Conservation (phyloP, 2,113 vertebrate species). For the Coptodon rendalli region DNA sequence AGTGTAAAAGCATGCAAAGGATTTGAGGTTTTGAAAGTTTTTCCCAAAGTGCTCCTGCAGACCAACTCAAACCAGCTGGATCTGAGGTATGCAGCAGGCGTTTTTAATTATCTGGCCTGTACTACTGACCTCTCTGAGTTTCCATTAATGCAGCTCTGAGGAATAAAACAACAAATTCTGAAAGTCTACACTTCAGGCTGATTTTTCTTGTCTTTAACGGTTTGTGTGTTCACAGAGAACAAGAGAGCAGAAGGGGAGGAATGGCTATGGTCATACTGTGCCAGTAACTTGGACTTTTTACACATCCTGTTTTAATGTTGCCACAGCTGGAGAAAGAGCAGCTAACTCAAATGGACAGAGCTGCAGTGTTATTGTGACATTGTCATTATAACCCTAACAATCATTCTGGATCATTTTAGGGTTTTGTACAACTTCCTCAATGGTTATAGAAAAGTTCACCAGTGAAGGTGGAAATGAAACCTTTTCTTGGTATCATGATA, state of each 20-base stretch:
- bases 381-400: neutral
- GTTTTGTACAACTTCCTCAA: neutral
- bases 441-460: neutral
- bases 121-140: neutral
- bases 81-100: constrained; percentile 40
- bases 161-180: neutral
- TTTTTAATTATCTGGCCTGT: constrained; percentile 46
- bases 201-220: neutral
- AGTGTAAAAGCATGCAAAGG: neutral
- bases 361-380: neutral
- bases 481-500: neutral
- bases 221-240: neutral
- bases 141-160: neutral
- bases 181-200: neutral
- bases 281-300: neutral
- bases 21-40: neutral
- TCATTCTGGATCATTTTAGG: neutral
- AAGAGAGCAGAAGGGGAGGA: neutral
- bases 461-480: neutral
- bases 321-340: constrained; percentile 29
- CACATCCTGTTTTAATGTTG: constrained; percentile 44
- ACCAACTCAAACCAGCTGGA: constrained; percentile 22
- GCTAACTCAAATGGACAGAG: neutral
- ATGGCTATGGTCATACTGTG: neutral
- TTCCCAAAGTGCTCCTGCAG: constrained; percentile 21